Base-by-base conservation (phyloP, 2,888 invertebrate genomes). In the Drosophila picticornis region DNA sequence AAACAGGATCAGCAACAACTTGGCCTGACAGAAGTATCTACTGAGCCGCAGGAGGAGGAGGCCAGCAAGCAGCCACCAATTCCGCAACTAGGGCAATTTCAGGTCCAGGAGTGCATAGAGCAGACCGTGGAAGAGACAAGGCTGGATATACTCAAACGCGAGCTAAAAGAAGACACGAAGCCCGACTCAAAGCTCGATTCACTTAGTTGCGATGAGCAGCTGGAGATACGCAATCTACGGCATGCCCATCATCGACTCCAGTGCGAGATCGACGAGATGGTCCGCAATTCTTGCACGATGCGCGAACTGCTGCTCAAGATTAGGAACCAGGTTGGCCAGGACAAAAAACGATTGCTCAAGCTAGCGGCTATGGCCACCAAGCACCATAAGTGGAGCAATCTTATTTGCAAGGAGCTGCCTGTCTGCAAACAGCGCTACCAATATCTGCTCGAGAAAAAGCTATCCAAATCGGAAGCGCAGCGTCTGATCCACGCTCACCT, bases 191-290 rank as follows among this genome's bases (percentile, higher is more conserved):
- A n/a, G 0, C 2, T n/a, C 5, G 11, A 19, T 22, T 7, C 56
- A 0, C 40, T 84, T 4, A 80, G n/a, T 29, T 57, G 62, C 25
- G 53, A 71, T 3, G 85, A 85, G 9, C 4, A 52, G 29, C 0
- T 73, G 40, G 64, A 61, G 25, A 59, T 83, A 1, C 69, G 75
- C 1, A 50, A 61, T 13, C 65, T 85, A 1, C 62, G 46, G 7
- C 75, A 85, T 2, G 70, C 59, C 13, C 81, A 85, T 4, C 52
- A 77, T 32, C 61, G 48, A 0, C 16, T 75, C 1, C 85, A 85
- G 32, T 75, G 75, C 25, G 61, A 79, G 43, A 60, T 85, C 32
- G 66, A 81, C 7, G 80, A 77, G 46, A 11, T 83, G 50, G 52
- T 85, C 32, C 57, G 62, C 48, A 65, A 75, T 11, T 84, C 67